Evolutionary conservation across 2,888 invertebrate species (phyloP), one percentile per base, ranked within the genome.

Genomic region (Hartigia nigra): DNA sequence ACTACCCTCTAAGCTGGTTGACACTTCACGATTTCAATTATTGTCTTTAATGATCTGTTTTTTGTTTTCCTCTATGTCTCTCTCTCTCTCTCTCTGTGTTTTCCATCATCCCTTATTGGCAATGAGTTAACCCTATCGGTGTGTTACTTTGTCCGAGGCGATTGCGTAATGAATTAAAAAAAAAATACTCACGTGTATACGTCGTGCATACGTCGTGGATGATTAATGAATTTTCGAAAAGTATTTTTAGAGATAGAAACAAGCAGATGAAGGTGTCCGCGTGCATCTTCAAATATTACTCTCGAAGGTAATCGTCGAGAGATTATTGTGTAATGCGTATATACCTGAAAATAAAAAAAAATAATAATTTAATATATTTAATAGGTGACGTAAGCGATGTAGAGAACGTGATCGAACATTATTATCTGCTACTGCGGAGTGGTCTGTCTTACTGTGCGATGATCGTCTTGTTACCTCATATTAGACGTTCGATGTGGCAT

Each of bases 401-500:
- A 55, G 55, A 55, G 23, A 55, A 55, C 55, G 55, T 55, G 55
- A 9, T 55, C 75, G 37, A 70, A 69, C 79, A 75, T 75, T 74
- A 75, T 80, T 78, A 74, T 79, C 72, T 80, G 78, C 81, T 76
- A 76, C 70, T 77, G 77, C 79, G 74, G 36, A 81, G 75, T 82
- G 86, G 84, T 84, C 81, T 83, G 82, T 83, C 80, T 83, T 81
- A 80, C 77, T 84, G 78, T 83, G 81, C 80, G 79, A 81, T 81
- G 82, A 75, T 81, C 83, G 82, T 83, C 77, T 77, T 78, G 76
- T 76, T 80, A 82, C 84, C 82, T 83, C 88, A 88, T 87, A 86
- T 82, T 90, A 89, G 90, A 90, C 86, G 87, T 89, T 90, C 88
- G 87, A 89, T 91, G 90, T 92, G 91, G 92, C 92, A 92, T 93